Base-by-base conservation (phyloP, 2,888 invertebrate genomes). In the Mellilla xanthometata region DNA sequence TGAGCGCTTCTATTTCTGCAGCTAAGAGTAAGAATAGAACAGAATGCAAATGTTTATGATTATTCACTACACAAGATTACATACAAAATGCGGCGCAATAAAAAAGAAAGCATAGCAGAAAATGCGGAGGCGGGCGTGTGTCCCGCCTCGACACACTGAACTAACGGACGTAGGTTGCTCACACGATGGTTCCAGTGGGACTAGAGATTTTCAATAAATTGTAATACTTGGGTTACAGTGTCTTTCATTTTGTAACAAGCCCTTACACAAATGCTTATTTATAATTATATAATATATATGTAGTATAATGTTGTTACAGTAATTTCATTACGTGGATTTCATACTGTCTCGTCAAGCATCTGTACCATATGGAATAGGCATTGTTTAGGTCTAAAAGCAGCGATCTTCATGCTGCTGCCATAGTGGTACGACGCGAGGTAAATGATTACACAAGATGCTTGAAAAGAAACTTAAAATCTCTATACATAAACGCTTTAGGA, bases 141-240 rank as follows among this genome's bases (percentile, higher is more conserved):
- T 52, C 56, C 61, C 56, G 52, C 66, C 60, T 66, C 69, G 64
- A 54, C 72, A 62, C 74, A 65, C 65, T 67, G 61, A 62, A 65
- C 58, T 67, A 70, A 68, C 68, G 68, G 72, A 64, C 62, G 69
- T 59, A 63, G 66, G 12, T 67, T 77, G 78, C 72, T 81, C 84
- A 77, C 83, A 89, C 89, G 88, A 90, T 86, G 89, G 87, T 81
- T 82, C 86, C 90, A 91, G 91, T 91, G 91, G 91, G 92, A 93
- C 93, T 93, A 93, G 92, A 92, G 91, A 92, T 91, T 92, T 92
- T 91, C 88, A 90, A 90, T 90, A 83, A 85, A 88, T 84, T 81
- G 81, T 89, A 87, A 87, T 87, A 86, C 88, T 87, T 91, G 91
- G 92, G 92, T 92, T 92, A 92, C 92, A 90, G 91, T 90, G 91